A percentile compares a stretch with the other conserved stretches of the same genome.
Conservation (phyloP, 2,888 invertebrate species). For the Plebejus melissa region DNA sequence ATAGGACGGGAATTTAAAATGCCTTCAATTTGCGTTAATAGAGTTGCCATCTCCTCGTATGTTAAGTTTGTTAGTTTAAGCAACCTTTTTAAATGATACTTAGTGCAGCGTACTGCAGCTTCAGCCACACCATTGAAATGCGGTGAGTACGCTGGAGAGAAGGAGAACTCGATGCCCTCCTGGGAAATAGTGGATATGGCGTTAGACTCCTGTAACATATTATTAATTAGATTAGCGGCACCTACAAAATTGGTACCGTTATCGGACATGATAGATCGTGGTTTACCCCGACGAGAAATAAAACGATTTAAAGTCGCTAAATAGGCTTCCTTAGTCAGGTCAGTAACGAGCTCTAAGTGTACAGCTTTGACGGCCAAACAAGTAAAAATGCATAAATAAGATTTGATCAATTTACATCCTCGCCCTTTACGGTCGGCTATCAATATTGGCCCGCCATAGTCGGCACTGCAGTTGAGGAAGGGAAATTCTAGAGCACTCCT, state of each 20-base stretch:
- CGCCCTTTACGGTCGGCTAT: conserved; percentile 31
- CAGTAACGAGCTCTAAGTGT: conserved; percentile 32
- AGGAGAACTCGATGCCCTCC: conserved; percentile 33
- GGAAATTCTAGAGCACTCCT: conserved; percentile 27
- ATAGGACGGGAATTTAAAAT: conserved; percentile 42
- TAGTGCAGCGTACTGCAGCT: conserved; percentile 32
- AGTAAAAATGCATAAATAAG: conserved; percentile 38
- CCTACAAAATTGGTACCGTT: conserved; percentile 28
- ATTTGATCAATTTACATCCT: conserved; percentile 34
- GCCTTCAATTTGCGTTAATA: conserved; percentile 37
- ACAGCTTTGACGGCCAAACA: conserved; percentile 34
- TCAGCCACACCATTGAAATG: conserved; percentile 35
- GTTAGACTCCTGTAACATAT: conserved; percentile 12
- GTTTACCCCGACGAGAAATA: conserved; percentile 31
- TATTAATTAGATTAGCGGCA: conserved; percentile 29
- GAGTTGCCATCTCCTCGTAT: conserved; percentile 32
- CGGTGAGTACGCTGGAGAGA: conserved; percentile 33
- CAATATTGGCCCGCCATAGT: conserved; percentile 35
- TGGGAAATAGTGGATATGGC: background rate
- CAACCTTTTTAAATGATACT: conserved; percentile 30
- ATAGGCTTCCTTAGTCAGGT: conserved; percentile 1
- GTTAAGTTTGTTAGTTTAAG: conserved; percentile 33
- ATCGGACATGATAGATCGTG: conserved; percentile 13
- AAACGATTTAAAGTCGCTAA: conserved; percentile 32
- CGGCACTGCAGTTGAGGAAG: conserved; percentile 24